Percentiles rank a stretch among this genome's conserved stretches.
phyloP scores from a whole-genome alignment of 2,888 invertebrate species.

The Gnatocerus cornutus region DNA sequence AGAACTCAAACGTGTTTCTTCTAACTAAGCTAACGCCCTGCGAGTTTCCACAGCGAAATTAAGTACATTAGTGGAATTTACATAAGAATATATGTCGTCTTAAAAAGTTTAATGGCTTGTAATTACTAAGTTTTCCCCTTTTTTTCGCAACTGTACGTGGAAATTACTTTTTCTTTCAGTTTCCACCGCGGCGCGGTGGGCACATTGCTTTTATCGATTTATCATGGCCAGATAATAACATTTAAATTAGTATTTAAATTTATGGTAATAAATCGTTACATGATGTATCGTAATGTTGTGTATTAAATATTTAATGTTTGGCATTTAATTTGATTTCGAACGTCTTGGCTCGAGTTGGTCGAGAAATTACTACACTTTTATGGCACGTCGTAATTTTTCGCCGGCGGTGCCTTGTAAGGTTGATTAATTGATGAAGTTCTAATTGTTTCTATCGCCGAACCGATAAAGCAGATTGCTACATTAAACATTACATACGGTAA shows the following conservation, averaged over 20 bases:
- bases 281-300: slow-evolving; percentile 24
- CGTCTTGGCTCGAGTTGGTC: neutral
- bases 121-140: slow-evolving; percentile 14
- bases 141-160: neutral
- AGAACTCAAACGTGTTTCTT: slow-evolving; percentile 56
- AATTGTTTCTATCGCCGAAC: neutral
- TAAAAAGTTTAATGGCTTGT: slow-evolving; percentile 40
- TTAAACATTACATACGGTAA: neutral
- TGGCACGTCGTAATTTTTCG: slow-evolving; percentile 1
- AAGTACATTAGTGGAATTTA: slow-evolving; percentile 44
- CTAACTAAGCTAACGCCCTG: slow-evolving; percentile 51
- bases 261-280: slow-evolving; percentile 28
- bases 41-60: slow-evolving; percentile 41
- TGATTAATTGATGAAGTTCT: neutral
- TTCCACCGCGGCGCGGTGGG: no score
- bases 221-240: neutral
- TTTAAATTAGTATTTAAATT: slow-evolving; percentile 23
- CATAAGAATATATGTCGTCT: slow-evolving; percentile 35
- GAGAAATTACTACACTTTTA: slow-evolving; percentile 1
- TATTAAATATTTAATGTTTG: slow-evolving; percentile 36
- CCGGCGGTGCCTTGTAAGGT: slow-evolving; percentile 4
- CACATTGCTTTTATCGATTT: neutral
- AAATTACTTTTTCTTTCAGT: no score
- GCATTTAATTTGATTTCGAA: slow-evolving; percentile 23
- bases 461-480: neutral